These are phyloP conservation scores for Neosalanx taihuensis DNA, from an alignment of 2,797 vertebrate species.

Conservation along the genomic window DNA sequence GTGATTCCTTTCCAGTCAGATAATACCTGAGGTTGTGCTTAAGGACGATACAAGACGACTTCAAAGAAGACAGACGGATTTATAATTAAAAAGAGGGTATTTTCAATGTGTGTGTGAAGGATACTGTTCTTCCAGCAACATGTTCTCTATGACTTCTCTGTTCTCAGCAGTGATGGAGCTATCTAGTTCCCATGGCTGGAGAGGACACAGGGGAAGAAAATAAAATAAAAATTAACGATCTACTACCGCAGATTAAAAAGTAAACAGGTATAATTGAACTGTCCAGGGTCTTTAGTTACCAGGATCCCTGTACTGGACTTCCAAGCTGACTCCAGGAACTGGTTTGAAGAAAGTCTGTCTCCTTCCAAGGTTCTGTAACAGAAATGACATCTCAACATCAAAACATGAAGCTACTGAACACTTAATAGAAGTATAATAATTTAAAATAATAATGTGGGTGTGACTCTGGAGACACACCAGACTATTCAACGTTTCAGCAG, in stretches of 20 bases:
- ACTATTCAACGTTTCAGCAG: no score
- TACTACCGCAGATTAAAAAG: not conserved
- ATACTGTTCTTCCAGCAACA: slow-evolving; percentile 98
- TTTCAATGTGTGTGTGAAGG: slow-evolving; percentile 65
- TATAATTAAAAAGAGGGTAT: not conserved
- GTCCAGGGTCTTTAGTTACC: slow-evolving; percentile 63
- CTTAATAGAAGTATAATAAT: no score
- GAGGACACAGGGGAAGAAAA: slow-evolving; percentile 14
- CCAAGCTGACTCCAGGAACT: slow-evolving; percentile 86
- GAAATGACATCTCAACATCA: not conserved
- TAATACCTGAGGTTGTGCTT: slow-evolving; percentile 82
- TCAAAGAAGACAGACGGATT: not conserved
- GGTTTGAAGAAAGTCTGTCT: slow-evolving; percentile 76
- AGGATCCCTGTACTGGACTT: slow-evolving; percentile 76
- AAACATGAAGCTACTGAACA: not conserved
- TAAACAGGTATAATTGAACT: not conserved
- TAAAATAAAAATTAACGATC: not conserved
- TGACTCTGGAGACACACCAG: no score
- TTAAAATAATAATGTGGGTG: no score
- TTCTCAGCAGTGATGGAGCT: slow-evolving; percentile 93
- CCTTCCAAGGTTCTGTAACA: slow-evolving; percentile 71
- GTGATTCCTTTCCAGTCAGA: slow-evolving; percentile 81
- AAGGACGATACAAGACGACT: slow-evolving; percentile 57
- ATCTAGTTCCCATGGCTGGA: slow-evolving; percentile 93
- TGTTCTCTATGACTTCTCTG: slow-evolving; percentile 89